Base-by-base conservation (phyloP, 2,888 invertebrate genomes). In the Calameuta pallipes region DNA sequence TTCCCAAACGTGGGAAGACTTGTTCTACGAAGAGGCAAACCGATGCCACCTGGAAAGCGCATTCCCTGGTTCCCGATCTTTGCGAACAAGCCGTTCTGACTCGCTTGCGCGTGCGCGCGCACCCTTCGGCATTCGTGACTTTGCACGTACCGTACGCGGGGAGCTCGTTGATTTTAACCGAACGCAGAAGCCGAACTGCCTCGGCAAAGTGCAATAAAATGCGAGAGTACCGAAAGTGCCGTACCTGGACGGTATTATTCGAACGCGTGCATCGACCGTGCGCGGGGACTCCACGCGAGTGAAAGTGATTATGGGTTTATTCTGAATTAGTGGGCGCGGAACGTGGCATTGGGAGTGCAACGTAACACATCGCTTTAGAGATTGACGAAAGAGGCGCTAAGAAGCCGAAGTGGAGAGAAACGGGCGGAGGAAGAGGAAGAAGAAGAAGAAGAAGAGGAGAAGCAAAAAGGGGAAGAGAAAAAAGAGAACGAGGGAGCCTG, bases 61-160 rank as follows among this genome's bases (percentile, higher is more conserved):
- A 83, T 84, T 70, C 87, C 81, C 71, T 85, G 85, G 86, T 85
- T 85, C 78, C 82, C 83, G 69, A 81, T 85, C 76, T 82, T 82
- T 80, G 82, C 85, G n/a, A 85, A 85, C 76, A 85, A 85, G 74
- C 85, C 85, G 37, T 85, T 85, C 77, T 85, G 83, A 84, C 81
- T 79, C 69, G 79, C 69, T 36, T 9, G 41, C 41, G 15, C 41
- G 41, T 36, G 36, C 41, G 41, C 41, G 13, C 37, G 41, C 41
- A 23, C 41, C 41, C 41, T 56, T 23, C 41, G 0, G 23, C 41
- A 56, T 56, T 23, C 41, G 41, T 23, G 23, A 56, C 23, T 56
- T 15, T 34, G 34, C 36, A 15, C 30, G 74, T 36, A 13, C 12
- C 9, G 31, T 15, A 71, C 71, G 71, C 41, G 41, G 23, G 41